Conservation (phyloP, 2,888 invertebrate species). For the Caenorhabditis imperialis region DNA sequence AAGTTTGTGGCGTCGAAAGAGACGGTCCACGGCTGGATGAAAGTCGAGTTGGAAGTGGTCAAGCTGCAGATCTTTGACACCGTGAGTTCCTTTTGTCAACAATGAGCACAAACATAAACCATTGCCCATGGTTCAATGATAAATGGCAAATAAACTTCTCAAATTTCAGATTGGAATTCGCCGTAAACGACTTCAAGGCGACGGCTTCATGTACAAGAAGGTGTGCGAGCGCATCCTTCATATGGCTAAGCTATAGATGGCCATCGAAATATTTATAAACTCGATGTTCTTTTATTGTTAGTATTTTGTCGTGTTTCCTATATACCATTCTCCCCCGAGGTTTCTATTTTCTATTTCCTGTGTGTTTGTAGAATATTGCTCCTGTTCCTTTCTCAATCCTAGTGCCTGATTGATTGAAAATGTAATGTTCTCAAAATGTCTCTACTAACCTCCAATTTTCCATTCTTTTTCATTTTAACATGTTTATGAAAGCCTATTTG, state of each 20-base stretch:
- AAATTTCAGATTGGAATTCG: slow-evolving; percentile 81
- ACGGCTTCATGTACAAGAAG: slow-evolving; percentile 87
- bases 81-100: slow-evolving; percentile 28
- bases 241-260: slow-evolving; percentile 63
- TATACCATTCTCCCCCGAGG: slow-evolving; percentile 3
- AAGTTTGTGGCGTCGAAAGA: slow-evolving; percentile 84
- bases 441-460: not conserved
- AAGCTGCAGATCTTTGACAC: slow-evolving; percentile 79
- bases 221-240: slow-evolving; percentile 85
- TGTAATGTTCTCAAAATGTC: slow-evolving; percentile 15
- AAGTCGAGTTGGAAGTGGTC: slow-evolving; percentile 85
- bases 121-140: too few species aligned
- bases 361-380: slow-evolving; percentile 36
- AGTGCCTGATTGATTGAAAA: slow-evolving; percentile 12
- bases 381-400: slow-evolving; percentile 21
- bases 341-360: slow-evolving; percentile 14
- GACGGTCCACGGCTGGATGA: slow-evolving; percentile 81
- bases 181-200: slow-evolving; percentile 85
- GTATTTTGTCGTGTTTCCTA: slow-evolving; percentile 27
- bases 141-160: not conserved
- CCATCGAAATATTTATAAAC: not conserved
- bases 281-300: slow-evolving; percentile 10
- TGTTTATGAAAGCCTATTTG: slow-evolving; percentile 21
- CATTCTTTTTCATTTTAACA: slow-evolving; percentile 8
- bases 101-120: slow-evolving; percentile 5